A percentile compares a stretch with the other conserved stretches of the same genome.
phyloP scores from a whole-genome alignment of 2,797 vertebrate species.

The Pangasius macronema region DNA sequence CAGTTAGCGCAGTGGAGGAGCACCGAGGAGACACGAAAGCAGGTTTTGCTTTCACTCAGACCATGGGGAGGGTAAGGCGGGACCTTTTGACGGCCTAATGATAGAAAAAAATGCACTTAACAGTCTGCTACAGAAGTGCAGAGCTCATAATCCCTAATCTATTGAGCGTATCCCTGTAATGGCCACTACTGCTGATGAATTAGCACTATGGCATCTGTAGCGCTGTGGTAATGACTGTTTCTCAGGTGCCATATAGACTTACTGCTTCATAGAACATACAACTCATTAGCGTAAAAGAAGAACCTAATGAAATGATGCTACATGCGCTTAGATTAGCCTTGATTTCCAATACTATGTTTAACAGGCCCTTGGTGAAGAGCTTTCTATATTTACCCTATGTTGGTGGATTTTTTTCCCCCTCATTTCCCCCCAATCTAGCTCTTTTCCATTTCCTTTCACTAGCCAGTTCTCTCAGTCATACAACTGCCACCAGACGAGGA shows the following conservation, averaged over 20 bases:
- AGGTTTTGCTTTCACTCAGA: constrained; percentile 23
- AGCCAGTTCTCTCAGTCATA: neutral
- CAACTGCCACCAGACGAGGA: neutral
- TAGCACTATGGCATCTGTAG: constrained; percentile 32
- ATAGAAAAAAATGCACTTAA: constrained; percentile 30
- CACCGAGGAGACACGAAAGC: constrained; percentile 20
- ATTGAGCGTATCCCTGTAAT: constrained; percentile 39
- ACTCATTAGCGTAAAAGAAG: constrained; percentile 20
- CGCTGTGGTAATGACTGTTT: constrained; percentile 29
- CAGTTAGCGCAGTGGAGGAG: constrained; percentile 57
- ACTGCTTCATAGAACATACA: constrained; percentile 10
- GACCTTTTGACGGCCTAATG: constrained; percentile 41
- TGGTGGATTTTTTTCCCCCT: too few species aligned
- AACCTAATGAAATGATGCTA: constrained; percentile 14
- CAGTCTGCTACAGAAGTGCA: constrained; percentile 32
- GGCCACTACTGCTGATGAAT: constrained; percentile 30
- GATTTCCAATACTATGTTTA: constrained; percentile 3
- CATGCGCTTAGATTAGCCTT: constrained; percentile 6
- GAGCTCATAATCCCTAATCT: constrained; percentile 43
- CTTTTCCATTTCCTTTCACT: neutral
- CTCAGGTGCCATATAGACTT: constrained; percentile 31
- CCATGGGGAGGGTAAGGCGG: constrained; percentile 20
- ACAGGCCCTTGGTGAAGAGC: neutral
- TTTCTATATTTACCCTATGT: constrained; percentile 5
- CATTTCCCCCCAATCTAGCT: neutral